These are phyloP conservation scores for Enteromius treurensis DNA, from an alignment of 2,797 vertebrate species.

Conservation along the genomic window DNA sequence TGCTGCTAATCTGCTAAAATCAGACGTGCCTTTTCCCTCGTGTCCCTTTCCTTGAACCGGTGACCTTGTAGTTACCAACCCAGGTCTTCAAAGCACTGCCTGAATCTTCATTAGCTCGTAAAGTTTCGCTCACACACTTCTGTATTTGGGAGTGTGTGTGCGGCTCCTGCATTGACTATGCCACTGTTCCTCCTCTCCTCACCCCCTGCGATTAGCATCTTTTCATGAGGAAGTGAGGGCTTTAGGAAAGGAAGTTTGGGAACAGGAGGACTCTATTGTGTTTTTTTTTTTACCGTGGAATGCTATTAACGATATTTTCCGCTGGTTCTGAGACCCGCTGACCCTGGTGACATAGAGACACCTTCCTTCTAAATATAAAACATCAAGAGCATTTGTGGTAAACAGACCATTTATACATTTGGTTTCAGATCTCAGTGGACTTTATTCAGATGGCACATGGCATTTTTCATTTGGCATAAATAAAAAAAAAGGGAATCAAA, in stretches of 20 bases:
- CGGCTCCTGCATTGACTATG: slow-evolving; percentile 13
- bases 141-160: slow-evolving; percentile 53
- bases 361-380: slow-evolving; percentile 10
- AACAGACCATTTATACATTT: not conserved
- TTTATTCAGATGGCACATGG: not conserved
- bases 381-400: not conserved
- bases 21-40: not conserved
- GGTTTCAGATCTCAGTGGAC: not conserved
- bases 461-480: not conserved
- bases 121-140: not conserved
- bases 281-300: slow-evolving; percentile 41
- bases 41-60: not conserved
- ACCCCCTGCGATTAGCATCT: slow-evolving; percentile 41
- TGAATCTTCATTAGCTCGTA: not conserved
- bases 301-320: slow-evolving; percentile 22
- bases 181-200: not conserved
- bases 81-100: not conserved
- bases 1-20: not conserved
- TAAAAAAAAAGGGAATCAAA: not conserved
- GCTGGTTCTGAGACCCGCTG: slow-evolving; percentile 4
- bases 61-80: not conserved
- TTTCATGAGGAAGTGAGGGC: slow-evolving; percentile 47
- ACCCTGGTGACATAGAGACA: not conserved
- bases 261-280: slow-evolving; percentile 54
- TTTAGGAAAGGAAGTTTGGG: slow-evolving; percentile 44